Base-by-base conservation (phyloP, 2,113 vertebrate genomes). In the Phalacrocorax pelagicus region DNA sequence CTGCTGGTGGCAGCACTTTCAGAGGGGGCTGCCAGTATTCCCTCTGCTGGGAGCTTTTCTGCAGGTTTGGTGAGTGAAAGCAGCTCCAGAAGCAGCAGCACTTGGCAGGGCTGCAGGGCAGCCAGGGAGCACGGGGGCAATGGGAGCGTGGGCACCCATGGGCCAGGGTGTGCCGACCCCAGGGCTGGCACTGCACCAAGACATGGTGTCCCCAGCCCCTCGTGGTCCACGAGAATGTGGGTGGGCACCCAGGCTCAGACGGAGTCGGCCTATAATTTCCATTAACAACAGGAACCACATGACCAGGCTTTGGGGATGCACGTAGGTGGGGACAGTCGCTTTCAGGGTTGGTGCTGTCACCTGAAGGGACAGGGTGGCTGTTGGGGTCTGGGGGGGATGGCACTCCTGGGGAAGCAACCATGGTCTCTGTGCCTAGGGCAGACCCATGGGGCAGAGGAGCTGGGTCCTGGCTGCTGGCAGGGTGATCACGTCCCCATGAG, bases 141-240 rank as follows among this genome's bases (percentile, higher is more conserved):
- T n/a, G 46, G 73, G 54, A 26, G 12, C 2, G 9, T 3, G 4
- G 46, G 24, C 3, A 3, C 21, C 21, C 2, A 6, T 10, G 12
- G 52, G 52, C 24, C 23, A 22, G 42, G n/a, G 42, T 16, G 22
- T 21, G 11, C 42, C 2, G 1, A 34, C 59, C 42, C 38, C 30
- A 30, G 11, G 19, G 70, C 38, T 29, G n/a, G 55, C 7, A 2
- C 52, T 19, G 21, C 49, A 12, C 15, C 2, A 9, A 34, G 44
- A 32, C 5, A 7, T 2, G 8, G 38, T 30, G 57, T 42, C 27
- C 46, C 5, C 15, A 51, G 55, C 1, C 26, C 32, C 29, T 73
- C 1, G 2, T 17, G 19, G 34, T 32, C 59, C 40, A 30, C 0
- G 3, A 34, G 22, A 40, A 54, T 3, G 2, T 2, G 10, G 61